Evolutionary conservation across 2,888 invertebrate species (phyloP), one percentile per base, ranked within the genome.

Genomic region (Caenorhabditis sp.): DNA sequence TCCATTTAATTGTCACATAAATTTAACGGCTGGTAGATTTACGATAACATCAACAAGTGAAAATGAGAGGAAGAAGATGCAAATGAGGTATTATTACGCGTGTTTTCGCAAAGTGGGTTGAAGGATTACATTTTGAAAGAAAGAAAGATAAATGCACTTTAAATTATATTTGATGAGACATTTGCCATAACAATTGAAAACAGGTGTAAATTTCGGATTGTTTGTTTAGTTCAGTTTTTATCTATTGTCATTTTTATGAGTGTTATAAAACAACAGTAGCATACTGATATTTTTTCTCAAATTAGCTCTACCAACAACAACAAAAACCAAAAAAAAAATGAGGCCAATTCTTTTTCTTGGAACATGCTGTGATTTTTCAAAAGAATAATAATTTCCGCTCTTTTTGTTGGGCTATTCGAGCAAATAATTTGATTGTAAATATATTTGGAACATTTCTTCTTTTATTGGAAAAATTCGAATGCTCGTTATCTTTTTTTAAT

Each of bases 1-100:
- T 43, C 14, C 43, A 17, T 43, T 43, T 43, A 43, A 43, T 43
- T 43, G 43, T 43, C 43, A 43, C 43, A 43, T 43, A 43, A 43
- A 43, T 43, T 43, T 43, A 43, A 43, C 43, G 43, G 43, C 43
- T 43, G 43, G 43, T 43, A 43, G 43, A 43, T 43, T 43, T 43
- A 43, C 43, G 43, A 43, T 43, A 43, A 43, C 43, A 43, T 43
- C 43, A 43, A 43, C 43, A 43, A 43, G 43, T 43, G 43, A 43
- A 43, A 43, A 43, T 43, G 43, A 43, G 43, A 36, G 5, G 36
- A 43, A 43, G 17, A 43, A 14, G 43, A 43, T 43, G 43, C 43
- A 43, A 43, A 43, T 43, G 43, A 43, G 43, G 43, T 43, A 43
- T 43, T 43, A 36, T 36, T 36, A 36, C 36, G 36, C 36, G 36